Evolutionary conservation across 2,888 invertebrate genomes (phyloP), one percentile per base, ranked within the genome.

Genomic region (Hermodice carunculata): DNA sequence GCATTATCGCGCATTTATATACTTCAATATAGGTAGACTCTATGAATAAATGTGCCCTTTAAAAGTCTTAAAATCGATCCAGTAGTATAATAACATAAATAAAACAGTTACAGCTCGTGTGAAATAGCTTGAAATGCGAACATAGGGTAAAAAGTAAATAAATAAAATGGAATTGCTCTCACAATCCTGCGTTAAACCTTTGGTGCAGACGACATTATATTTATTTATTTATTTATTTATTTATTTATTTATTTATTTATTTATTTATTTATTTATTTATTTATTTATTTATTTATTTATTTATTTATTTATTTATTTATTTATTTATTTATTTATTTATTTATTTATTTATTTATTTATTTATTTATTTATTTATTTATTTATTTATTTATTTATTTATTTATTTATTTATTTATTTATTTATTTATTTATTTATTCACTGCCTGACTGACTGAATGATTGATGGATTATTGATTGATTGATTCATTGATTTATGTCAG

Each of bases 401-500:
- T 53, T 34, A 53, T 34, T 53, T 34, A 53, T 34, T 53, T 34
- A 53, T 34, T 53, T 8, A 53, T 34, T 53, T 8, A 53, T 34
- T 53, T 8, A 42, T 34, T 53, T 2, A 42, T 34, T 53, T 2
- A 42, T 34, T 53, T 8, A 42, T 34, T 53, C 42, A 58, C 58
- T 58, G 14, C 1, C 58, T 54, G 14, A 51, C 58, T 58, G 17
- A 2, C 58, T 54, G 14, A 51, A 49, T 58, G 14, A 2, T 49
- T 54, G 14, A 58, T 49, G n/a, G n/a, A n/a, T 58, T 26, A 19
- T 49, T 54, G 26, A 58, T 29, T 58, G 14, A 52, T 48, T 53
- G 11, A 58, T 48, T 58, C 29, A 6, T 24, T 54, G 29, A 58
- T 49, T 54, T 22, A 51, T n/a, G n/a, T n/a, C n/a, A n/a, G n/a